Base-by-base conservation (phyloP, 2,113 vertebrate species). In the Chauna torquata region DNA sequence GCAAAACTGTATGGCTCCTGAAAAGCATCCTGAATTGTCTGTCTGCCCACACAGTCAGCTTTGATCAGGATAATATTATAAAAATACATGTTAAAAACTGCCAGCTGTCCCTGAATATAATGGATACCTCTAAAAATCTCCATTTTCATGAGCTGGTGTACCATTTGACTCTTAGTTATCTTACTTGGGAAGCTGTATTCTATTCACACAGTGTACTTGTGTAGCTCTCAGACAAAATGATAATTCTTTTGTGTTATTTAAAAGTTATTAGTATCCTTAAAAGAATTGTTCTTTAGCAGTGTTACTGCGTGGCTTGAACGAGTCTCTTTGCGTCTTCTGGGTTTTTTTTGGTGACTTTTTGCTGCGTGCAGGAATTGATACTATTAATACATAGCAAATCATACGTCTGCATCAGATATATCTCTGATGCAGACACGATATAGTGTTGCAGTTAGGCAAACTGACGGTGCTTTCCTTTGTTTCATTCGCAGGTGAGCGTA, bases 31-130 rank as follows among this genome's bases (percentile, higher is more conserved):
- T 4, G 8, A 54, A 32, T 59, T 49, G 52, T 55, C 50, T n/a
- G 12, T 20, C 30, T 74, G 68, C n/a, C 45, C 45, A 9, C 52
- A 7, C 13, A 44, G 40, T 25, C 28, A 49, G 24, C 24, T 80
- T 34, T 72, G 32, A 2, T 2, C 15, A 13, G 34, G 27, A 68
- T 11, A 42, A 75, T 52, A 62, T 4, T 13, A 10, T 64, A 24
- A 79, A 68, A 87, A 76, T 16, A 16, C 12, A 0, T 22, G 7
- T 8, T 78, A 28, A 38, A 50, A 68, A 61, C 19, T 34, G 36
- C 36, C 9, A 62, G 1, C 11, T 4, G 12, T 68, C 72, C 34
- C 36, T 0, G 0, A 8, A 4, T 57, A 0, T 16, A 38, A 9
- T 2, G 4, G 32, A 4, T 52, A 7, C 23, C 44, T 88, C 38